phyloP scores from a whole-genome alignment of 2,113 vertebrate species.

The Syrmaticus mikado region DNA sequence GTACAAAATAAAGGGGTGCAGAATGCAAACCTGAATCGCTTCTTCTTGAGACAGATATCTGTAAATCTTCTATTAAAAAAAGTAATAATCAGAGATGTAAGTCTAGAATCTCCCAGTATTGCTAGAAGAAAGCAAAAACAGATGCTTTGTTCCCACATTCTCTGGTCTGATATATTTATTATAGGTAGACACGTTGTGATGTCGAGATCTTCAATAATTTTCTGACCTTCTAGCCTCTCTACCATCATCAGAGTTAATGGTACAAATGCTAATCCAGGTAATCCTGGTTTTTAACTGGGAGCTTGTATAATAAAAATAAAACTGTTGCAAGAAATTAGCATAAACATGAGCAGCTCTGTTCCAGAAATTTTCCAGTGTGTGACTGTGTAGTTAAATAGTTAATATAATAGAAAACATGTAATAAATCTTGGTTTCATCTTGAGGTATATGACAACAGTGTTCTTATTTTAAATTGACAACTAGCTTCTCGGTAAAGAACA shows the following conservation, averaged over 20 bases:
- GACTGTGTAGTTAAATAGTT: not conserved
- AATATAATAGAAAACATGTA: not conserved
- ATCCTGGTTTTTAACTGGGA: not conserved
- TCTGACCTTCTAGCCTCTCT: not conserved
- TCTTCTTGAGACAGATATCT: not conserved
- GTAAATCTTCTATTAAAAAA: not conserved
- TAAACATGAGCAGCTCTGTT: not conserved
- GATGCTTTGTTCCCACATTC: not conserved
- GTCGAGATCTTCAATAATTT: not conserved
- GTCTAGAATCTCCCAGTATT: not conserved
- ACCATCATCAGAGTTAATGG: not conserved
- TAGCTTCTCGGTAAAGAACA: not conserved
- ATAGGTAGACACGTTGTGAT: not conserved
- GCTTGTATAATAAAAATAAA: not conserved
- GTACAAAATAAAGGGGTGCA: not conserved
- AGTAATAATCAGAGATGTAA: not conserved
- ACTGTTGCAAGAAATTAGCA: not conserved
- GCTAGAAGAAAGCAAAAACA: not conserved
- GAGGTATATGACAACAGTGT: fast-evolving
- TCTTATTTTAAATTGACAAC: not conserved
- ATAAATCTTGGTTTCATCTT: not conserved
- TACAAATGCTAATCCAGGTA: not conserved
- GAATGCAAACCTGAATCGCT: not conserved
- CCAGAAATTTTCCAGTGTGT: not conserved
- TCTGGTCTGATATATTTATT: not conserved